Evolutionary conservation across 2,797 vertebrate species (phyloP).

Genomic region (Pipistrellus nathusii): DNA sequence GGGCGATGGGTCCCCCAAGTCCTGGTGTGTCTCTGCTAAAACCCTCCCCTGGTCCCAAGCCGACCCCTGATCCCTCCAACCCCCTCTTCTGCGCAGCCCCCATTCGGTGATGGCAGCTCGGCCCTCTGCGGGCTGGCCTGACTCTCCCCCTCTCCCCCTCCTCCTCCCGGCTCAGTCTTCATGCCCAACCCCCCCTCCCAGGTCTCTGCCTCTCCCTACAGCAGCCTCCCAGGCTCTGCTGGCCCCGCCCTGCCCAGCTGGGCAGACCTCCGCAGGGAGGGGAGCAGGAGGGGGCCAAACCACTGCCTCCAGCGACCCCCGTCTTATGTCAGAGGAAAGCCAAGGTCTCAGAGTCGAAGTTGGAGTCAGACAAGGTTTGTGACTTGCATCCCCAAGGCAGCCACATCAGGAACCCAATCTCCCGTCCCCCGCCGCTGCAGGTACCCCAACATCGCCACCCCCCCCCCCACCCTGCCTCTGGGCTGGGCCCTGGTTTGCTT

Average conservation of each 20-base stretch:
- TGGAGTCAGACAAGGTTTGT: too few relatives aligned
- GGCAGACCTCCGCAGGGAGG: not conserved
- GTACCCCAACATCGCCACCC: not conserved
- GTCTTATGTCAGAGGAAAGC: not conserved
- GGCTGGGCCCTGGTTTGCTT: not conserved
- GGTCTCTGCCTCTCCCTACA: not conserved
- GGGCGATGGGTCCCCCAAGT: too few relatives aligned
- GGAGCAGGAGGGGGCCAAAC: too few relatives aligned
- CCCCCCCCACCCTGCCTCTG: not conserved
- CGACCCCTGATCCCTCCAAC: not conserved
- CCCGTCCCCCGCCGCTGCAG: accelerated
- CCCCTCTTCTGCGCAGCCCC: not conserved
- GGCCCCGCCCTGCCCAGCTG: not conserved
- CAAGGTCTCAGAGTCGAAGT: not conserved
- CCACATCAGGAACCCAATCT: not conserved
- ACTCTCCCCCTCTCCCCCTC: too few relatives aligned
- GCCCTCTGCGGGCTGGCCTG: not conserved
- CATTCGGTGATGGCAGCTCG: not conserved
- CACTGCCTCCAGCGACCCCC: not conserved
- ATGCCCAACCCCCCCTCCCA: too few relatives aligned
- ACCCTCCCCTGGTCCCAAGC: not conserved
- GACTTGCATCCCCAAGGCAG: not conserved
- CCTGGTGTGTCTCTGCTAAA: not conserved
- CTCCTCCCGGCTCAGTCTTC: not conserved
- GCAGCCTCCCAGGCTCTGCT: not conserved